Conservation (phyloP, 2,797 vertebrate genomes). For the Urosaurus nigricauda region DNA sequence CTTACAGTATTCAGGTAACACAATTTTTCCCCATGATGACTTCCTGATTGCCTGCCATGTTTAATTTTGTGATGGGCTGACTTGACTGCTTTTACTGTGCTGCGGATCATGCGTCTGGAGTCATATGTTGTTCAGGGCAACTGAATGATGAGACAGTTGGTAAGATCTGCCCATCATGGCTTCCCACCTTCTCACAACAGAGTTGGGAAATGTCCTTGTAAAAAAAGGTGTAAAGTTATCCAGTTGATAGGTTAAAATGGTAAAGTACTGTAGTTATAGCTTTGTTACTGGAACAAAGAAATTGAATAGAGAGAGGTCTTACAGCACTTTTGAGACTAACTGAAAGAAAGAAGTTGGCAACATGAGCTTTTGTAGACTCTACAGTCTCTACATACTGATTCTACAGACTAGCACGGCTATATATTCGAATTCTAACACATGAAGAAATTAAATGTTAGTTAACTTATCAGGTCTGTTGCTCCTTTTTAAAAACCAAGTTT, state of each 20-base stretch:
- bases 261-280: not conserved
- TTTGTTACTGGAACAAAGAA: not conserved
- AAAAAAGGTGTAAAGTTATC: not conserved
- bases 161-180: not conserved
- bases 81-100: not conserved
- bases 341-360: no score
- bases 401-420: no score
- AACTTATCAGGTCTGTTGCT: not conserved
- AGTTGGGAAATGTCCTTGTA: not conserved
- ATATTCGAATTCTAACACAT: no score
- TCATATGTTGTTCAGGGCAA: not conserved
- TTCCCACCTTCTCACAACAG: not conserved
- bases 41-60: not conserved
- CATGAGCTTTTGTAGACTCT: no score
- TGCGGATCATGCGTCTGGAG: not conserved
- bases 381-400: no score
- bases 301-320: no score
- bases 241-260: not conserved
- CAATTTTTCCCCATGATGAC: not conserved
- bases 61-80: not conserved
- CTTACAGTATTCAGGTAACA: not conserved
- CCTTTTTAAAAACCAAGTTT: not conserved
- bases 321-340: no score
- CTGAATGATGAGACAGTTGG: not conserved
- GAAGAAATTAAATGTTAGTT: not conserved